Evolutionary conservation across 1,140 invertebrate genomes (phyloP).

Genomic region (Leptinotarsa lineolata): DNA sequence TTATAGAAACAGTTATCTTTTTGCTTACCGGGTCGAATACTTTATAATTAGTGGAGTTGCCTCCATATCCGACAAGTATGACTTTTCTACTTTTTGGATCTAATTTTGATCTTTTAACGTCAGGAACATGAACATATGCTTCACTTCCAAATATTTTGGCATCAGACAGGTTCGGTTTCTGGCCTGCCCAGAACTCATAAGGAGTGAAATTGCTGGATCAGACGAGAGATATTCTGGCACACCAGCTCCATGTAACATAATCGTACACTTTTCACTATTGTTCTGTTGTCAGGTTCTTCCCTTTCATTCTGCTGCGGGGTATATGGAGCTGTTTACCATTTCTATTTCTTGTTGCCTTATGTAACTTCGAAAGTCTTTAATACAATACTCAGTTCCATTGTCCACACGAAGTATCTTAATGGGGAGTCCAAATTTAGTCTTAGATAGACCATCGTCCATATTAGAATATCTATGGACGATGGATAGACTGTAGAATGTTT

Average conservation of each 20-base stretch:
- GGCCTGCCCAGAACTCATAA: neutral
- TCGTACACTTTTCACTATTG: constrained; percentile 54
- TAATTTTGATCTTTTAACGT: neutral
- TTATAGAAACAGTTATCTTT: neutral
- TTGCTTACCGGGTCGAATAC: neutral
- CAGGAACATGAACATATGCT: neutral
- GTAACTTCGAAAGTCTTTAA: too few relatives aligned
- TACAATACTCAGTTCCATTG: too few relatives aligned
- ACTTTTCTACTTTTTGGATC: neutral
- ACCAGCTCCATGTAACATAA: constrained; percentile 52
- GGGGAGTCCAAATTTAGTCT: too few relatives aligned
- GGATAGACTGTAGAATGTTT: neutral
- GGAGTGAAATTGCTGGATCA: constrained; percentile 51
- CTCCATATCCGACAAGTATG: neutral
- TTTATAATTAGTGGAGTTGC: neutral
- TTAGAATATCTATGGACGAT: neutral
- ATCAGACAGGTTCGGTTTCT: neutral
- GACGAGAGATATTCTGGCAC: constrained; percentile 56
- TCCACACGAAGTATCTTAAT: too few relatives aligned
- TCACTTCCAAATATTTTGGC: neutral
- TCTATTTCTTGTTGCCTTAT: constrained; percentile 3
- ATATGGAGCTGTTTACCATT: constrained; percentile 47
- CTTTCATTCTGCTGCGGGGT: constrained; percentile 55
- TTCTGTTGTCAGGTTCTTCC: constrained; percentile 55
- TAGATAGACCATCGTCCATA: too few relatives aligned